Conservation (phyloP, 2,113 vertebrate genomes). For the Heterocephalus glaber region DNA sequence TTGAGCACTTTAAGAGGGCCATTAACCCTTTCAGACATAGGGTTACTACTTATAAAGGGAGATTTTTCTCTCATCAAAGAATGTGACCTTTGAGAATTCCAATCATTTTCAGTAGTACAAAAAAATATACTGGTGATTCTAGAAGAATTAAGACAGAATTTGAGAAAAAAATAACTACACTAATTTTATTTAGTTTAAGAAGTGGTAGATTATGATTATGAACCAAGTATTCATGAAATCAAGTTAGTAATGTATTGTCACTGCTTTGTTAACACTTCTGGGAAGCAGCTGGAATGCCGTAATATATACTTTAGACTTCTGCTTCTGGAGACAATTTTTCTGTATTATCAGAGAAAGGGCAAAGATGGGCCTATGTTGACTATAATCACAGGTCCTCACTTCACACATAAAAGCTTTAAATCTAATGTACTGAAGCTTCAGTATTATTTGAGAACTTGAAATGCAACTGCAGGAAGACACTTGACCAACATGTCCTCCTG, state of each 20-base stretch:
- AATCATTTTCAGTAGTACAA: constrained; percentile 45
- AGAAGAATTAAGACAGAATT: not conserved
- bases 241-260: not conserved
- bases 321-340: not conserved
- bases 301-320: not conserved
- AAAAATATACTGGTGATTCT: not conserved
- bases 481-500: not conserved
- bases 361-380: not conserved
- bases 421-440: not conserved
- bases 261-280: not conserved
- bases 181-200: constrained; percentile 31
- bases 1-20: not conserved
- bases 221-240: not conserved
- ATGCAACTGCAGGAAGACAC: not conserved
- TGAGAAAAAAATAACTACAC: not conserved
- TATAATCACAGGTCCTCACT: not conserved
- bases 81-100: constrained; percentile 5
- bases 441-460: not conserved
- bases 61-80: constrained; percentile 42
- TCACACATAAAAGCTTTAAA: constrained; percentile 2
- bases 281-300: not conserved
- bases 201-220: not conserved
- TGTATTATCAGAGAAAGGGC: not conserved
- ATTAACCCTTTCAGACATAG: constrained; percentile 52
- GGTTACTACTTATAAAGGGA: not conserved